phyloP scores from a whole-genome alignment of 2,797 vertebrate species.

The Pyrocephalus nanus region DNA sequence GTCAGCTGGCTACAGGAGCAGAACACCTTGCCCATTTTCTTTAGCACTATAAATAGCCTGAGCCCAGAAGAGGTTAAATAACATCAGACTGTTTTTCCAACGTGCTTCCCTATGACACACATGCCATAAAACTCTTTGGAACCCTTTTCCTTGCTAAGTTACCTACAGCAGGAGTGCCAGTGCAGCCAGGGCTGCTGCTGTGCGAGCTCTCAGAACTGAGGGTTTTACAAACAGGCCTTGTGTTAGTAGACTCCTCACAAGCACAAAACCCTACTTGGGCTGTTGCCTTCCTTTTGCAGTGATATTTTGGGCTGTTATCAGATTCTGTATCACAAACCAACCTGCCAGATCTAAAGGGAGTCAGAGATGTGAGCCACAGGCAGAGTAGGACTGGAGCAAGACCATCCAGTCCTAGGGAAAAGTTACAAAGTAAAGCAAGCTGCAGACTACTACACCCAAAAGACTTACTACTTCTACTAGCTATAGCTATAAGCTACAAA shows the following conservation, averaged over 20 bases:
- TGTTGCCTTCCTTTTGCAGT: background rate
- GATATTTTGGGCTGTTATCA: background rate
- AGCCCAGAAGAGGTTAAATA: background rate
- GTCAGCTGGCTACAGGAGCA: background rate
- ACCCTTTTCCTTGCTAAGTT: background rate
- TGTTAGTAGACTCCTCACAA: background rate
- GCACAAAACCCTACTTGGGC: background rate
- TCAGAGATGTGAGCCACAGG: background rate
- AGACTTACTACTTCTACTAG: background rate
- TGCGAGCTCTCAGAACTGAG: background rate
- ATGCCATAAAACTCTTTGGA: background rate
- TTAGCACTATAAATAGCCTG: background rate
- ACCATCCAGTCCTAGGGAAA: background rate
- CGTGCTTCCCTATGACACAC: background rate
- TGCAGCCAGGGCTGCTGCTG: background rate
- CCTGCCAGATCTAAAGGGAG: background rate
- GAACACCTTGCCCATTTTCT: background rate
- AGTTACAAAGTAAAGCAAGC: background rate
- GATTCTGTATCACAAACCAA: background rate
- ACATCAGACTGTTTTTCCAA: background rate
- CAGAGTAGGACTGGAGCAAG: background rate
- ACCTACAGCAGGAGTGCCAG: background rate
- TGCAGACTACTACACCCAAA: background rate
- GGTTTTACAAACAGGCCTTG: background rate
- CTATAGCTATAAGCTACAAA: background rate